Base-by-base conservation (phyloP, 2,888 invertebrate genomes). In the Encarsia formosa region DNA sequence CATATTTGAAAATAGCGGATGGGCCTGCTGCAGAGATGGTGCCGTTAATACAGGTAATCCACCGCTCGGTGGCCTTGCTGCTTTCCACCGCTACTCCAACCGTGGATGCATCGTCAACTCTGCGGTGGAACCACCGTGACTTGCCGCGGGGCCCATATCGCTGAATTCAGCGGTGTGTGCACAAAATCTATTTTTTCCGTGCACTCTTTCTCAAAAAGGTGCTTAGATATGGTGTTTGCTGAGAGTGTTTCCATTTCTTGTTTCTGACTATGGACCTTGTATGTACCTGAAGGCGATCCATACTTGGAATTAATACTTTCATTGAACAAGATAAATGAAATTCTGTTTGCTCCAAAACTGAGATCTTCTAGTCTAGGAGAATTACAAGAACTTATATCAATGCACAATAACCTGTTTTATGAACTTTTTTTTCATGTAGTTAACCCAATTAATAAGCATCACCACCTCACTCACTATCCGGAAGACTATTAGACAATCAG, bases 151-250 rank as follows among this genome's bases (percentile, higher is more conserved):
- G n/a, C n/a, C n/a, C n/a, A n/a, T n/a, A n/a, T n/a, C n/a, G n/a
- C n/a, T n/a, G n/a, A n/a, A n/a, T n/a, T n/a, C n/a, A n/a, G n/a
- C n/a, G n/a, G n/a, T n/a, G n/a, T n/a, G n/a, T n/a, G n/a, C n/a
- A n/a, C n/a, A n/a, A n/a, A n/a, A n/a, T n/a, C n/a, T n/a, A n/a
- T n/a, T n/a, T n/a, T n/a, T n/a, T n/a, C n/a, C n/a, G n/a, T n/a
- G n/a, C 15, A 45, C 13, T 19, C 29, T 58, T 6, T 42, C 41
- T 11, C 56, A 58, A 48, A 50, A 16, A 24, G 54, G 54, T 37
- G 32, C 40, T 5, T 50, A 58, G 35, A 57, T 48, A 2, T 58
- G 56, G 56, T 58, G 48, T 44, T 42, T 58, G 4, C 18, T 57
- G 18, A 24, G 56, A 47, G n/a, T 48, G 24, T 51, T 58, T 23